phyloP scores from a whole-genome alignment of 2,888 invertebrate genomes.

The Tetragonisca angustula region DNA sequence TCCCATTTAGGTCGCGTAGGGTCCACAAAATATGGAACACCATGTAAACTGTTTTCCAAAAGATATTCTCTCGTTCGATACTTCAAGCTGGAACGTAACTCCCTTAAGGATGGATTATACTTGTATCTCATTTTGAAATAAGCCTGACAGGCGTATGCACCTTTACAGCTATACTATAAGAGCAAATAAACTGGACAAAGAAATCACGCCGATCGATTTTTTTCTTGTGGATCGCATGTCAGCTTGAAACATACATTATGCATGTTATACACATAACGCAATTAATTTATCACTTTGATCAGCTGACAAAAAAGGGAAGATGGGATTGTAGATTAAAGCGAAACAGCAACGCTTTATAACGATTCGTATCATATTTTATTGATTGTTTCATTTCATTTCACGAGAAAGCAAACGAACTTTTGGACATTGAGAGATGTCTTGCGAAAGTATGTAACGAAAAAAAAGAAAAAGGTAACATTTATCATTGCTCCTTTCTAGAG shows the following conservation, averaged over 20 bases:
- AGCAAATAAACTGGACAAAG: not conserved
- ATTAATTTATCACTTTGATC: conserved; percentile 30
- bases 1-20: conserved; percentile 90
- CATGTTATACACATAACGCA: conserved; percentile 15
- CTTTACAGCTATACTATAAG: not conserved
- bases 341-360: not conserved
- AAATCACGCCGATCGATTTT: not conserved
- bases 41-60: conserved; percentile 86
- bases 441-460: not conserved
- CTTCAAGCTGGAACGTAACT: conserved; percentile 67
- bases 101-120: conserved; percentile 62
- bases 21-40: conserved; percentile 92
- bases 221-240: conserved; percentile 20
- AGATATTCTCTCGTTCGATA: conserved; percentile 73
- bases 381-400: not conserved
- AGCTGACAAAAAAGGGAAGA: not conserved
- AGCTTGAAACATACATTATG: conserved; percentile 24
- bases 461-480: not conserved
- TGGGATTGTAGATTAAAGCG: not conserved
- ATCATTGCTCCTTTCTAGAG: not conserved
- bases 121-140: conserved; percentile 57
- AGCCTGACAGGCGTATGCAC: not conserved
- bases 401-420: no score
- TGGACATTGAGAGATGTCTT: not conserved
- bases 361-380: not conserved